Conservation (phyloP, 1,140 invertebrate genomes). For the Leptinotarsa undecemlineata region DNA sequence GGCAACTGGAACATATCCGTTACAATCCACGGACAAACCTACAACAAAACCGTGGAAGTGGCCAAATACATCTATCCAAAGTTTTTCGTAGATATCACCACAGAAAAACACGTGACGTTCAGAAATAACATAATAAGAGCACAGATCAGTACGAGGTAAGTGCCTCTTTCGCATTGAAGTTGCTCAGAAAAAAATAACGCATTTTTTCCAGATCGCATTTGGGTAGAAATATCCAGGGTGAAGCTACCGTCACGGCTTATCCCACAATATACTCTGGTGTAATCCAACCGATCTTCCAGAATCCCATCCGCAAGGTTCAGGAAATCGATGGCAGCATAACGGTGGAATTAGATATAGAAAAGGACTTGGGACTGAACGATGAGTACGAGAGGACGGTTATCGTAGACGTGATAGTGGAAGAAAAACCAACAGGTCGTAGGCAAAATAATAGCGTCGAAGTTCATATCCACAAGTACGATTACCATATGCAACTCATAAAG, state of each 20-base stretch:
- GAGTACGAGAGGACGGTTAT: constrained; percentile 75
- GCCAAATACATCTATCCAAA: constrained; percentile 93
- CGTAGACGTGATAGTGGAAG: constrained; percentile 79
- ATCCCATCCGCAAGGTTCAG: constrained; percentile 70
- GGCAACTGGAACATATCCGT: constrained; percentile 87
- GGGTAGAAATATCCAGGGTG: constrained; percentile 80
- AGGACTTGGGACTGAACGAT: constrained; percentile 71
- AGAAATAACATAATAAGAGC: constrained; percentile 76
- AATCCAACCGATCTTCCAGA: constrained; percentile 77
- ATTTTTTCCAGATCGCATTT: constrained; percentile 67
- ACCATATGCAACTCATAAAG: constrained; percentile 81
- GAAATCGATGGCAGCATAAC: constrained; percentile 77
- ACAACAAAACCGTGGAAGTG: constrained; percentile 75
- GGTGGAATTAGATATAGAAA: constrained; percentile 75
- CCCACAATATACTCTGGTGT: constrained; percentile 77
- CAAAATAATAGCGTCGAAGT: constrained; percentile 79
- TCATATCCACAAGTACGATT: constrained; percentile 77
- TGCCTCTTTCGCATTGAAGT: neutral
- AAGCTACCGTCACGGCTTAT: constrained; percentile 75
- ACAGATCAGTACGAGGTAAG: constrained; percentile 83
- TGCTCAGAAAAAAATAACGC: neutral
- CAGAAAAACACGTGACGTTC: constrained; percentile 80
- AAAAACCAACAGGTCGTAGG: constrained; percentile 75
- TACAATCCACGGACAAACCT: constrained; percentile 63
- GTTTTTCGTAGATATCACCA: constrained; percentile 83